Evolutionary conservation across 2,888 invertebrate species (phyloP).

Genomic region (Pristionchus exspectatus): DNA sequence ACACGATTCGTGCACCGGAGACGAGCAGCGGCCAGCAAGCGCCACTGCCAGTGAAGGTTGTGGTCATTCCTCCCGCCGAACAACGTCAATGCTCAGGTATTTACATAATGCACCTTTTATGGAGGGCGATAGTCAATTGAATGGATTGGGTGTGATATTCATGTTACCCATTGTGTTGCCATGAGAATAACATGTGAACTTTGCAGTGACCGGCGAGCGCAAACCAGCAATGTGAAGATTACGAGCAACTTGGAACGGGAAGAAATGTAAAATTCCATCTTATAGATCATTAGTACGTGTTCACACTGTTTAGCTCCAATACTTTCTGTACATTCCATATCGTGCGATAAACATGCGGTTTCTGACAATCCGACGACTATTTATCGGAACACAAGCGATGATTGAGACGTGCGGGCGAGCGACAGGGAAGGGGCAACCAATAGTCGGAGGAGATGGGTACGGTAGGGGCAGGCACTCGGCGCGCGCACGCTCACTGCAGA

Average conservation of each 20-base stretch:
- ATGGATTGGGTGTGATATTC: no score
- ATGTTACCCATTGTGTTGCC: no score
- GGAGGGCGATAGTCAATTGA: no score
- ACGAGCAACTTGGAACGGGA: no score
- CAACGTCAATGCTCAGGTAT: neutral
- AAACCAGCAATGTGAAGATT: neutral
- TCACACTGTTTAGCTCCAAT: neutral
- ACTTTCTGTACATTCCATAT: neutral
- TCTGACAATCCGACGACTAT: constrained; percentile 23
- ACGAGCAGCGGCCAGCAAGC: neutral
- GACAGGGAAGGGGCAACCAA: neutral
- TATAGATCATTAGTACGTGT: no score
- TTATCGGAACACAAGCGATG: constrained; percentile 48
- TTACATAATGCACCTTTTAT: no score
- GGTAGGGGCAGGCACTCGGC: neutral
- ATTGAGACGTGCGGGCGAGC: constrained; percentile 13
- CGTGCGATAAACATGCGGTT: neutral
- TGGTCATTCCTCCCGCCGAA: neutral
- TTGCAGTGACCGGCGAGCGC: neutral
- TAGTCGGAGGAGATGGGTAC: neutral
- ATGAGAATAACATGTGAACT: neutral
- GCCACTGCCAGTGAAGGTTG: neutral
- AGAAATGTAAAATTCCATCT: neutral
- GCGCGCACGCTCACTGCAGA: constrained; percentile 1
- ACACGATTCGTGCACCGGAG: neutral